Percentiles rank a stretch among this genome's conserved stretches.
Evolutionary conservation across 2,797 vertebrate species (phyloP).

Genomic region (Macroramphosus scolopax): DNA sequence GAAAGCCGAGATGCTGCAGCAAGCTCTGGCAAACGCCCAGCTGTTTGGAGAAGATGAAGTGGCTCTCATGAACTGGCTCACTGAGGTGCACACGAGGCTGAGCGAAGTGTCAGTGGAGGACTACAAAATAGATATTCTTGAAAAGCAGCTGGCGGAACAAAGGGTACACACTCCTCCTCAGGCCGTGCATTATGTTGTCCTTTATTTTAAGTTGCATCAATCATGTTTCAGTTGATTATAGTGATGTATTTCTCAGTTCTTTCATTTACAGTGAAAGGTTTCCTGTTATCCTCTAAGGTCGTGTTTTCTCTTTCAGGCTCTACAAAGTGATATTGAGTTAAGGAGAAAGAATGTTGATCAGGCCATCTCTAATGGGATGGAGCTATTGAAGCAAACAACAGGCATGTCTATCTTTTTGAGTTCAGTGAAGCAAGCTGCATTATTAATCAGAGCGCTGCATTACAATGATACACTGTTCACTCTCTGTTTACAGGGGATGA

Average conservation of each 20-base stretch:
- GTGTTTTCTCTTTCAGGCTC: slow-evolving; percentile 72
- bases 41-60: slow-evolving; percentile 97
- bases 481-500: slow-evolving; percentile 85
- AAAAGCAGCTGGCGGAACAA: slow-evolving; percentile 88
- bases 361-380: slow-evolving; percentile 90
- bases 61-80: slow-evolving; percentile 97
- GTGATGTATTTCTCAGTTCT: slow-evolving; percentile 10
- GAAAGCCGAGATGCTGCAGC: slow-evolving; percentile 89
- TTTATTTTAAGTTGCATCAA: slow-evolving; percentile 63
- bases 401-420: slow-evolving; percentile 77
- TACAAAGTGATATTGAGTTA: slow-evolving; percentile 90
- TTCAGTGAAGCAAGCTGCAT: no score
- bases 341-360: slow-evolving; percentile 91
- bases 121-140: slow-evolving; percentile 82
- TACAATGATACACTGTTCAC: no score
- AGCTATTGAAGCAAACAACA: slow-evolving; percentile 97
- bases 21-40: slow-evolving; percentile 93
- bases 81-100: slow-evolving; percentile 85
- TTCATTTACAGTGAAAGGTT: background rate
- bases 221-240: slow-evolving; percentile 50
- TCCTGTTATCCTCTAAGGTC: slow-evolving; percentile 12
- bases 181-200: slow-evolving; percentile 52
- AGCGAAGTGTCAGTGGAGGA: slow-evolving; percentile 85
- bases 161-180: slow-evolving; percentile 85
- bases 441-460: no score